Conservation (phyloP, 1,140 invertebrate genomes). For the Drosophila setifemur region DNA sequence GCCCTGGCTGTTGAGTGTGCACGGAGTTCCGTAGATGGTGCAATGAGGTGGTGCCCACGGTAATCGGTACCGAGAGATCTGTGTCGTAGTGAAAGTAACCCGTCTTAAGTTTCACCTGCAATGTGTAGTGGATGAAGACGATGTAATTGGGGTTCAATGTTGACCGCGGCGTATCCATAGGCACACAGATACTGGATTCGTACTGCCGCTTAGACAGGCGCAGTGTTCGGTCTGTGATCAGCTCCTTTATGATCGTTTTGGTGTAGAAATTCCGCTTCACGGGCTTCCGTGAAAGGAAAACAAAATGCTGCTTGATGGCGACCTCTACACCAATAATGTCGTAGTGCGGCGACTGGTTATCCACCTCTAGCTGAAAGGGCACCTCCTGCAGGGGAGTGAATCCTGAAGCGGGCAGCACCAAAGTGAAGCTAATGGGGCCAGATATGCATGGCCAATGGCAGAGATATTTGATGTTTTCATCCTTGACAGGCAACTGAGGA, state of each 20-base stretch:
- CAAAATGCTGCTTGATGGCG: constrained; percentile 73
- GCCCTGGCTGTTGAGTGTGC: constrained; percentile 46
- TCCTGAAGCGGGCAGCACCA: constrained; percentile 66
- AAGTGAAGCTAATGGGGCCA: constrained; percentile 64
- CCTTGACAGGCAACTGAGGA: constrained; percentile 62
- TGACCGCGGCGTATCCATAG: constrained; percentile 71
- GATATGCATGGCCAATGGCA: constrained; percentile 79
- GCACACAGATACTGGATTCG: constrained; percentile 64
- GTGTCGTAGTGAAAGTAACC: constrained; percentile 77
- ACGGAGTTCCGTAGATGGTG: constrained; percentile 40
- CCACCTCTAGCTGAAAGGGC: constrained; percentile 68
- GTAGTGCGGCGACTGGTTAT: constrained; percentile 79
- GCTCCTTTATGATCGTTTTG: constrained; percentile 60
- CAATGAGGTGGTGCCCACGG: constrained; percentile 65
- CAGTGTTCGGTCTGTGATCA: constrained; percentile 63
- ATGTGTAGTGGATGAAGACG: constrained; percentile 74
- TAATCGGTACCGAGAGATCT: constrained; percentile 71
- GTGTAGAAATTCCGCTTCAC: constrained; percentile 75
- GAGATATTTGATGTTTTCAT: constrained; percentile 78
- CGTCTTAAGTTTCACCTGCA: constrained; percentile 73
- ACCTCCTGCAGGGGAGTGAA: constrained; percentile 72
- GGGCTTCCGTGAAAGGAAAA: constrained; percentile 74
- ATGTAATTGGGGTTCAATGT: constrained; percentile 77
- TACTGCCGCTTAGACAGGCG: constrained; percentile 71
- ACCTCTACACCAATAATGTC: constrained; percentile 70